Evolutionary conservation across 2,888 invertebrate genomes (phyloP).

Genomic region (Linyphia triangularis): DNA sequence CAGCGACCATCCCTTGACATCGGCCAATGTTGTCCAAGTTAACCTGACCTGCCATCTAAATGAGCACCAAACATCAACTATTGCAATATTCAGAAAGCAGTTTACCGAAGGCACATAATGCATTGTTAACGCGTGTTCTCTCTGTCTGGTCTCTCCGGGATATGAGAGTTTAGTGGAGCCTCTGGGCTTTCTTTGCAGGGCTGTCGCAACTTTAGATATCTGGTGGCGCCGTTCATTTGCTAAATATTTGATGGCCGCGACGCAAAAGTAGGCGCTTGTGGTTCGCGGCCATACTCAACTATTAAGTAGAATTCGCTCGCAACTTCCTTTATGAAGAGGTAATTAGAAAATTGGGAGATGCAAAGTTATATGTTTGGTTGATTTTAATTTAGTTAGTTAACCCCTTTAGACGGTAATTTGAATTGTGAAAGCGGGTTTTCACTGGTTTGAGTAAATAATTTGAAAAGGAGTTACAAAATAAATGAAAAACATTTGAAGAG

Average conservation of each 20-base stretch:
- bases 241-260: constrained; percentile 60
- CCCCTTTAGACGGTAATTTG: too few species aligned
- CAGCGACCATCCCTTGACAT: constrained; percentile 69
- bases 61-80: constrained; percentile 74
- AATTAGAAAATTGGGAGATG: background rate
- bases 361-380: background rate
- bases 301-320: constrained; percentile 52
- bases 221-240: constrained; percentile 41
- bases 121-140: constrained; percentile 68
- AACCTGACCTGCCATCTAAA: constrained; percentile 71
- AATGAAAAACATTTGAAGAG: too few species aligned
- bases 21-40: constrained; percentile 56
- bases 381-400: background rate
- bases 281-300: constrained; percentile 53
- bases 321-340: background rate
- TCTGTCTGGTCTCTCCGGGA: constrained; percentile 44
- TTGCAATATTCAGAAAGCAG: constrained; percentile 73
- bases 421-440: too few species aligned
- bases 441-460: too few species aligned
- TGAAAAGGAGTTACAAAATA: too few species aligned
- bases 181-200: constrained; percentile 69
- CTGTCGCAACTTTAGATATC: constrained; percentile 54
- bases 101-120: constrained; percentile 74
- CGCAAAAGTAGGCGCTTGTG: constrained; percentile 61
- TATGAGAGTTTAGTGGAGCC: constrained; percentile 39